phyloP scores from a whole-genome alignment of 2,113 vertebrate genomes.

The Callaeas wilsoni region DNA sequence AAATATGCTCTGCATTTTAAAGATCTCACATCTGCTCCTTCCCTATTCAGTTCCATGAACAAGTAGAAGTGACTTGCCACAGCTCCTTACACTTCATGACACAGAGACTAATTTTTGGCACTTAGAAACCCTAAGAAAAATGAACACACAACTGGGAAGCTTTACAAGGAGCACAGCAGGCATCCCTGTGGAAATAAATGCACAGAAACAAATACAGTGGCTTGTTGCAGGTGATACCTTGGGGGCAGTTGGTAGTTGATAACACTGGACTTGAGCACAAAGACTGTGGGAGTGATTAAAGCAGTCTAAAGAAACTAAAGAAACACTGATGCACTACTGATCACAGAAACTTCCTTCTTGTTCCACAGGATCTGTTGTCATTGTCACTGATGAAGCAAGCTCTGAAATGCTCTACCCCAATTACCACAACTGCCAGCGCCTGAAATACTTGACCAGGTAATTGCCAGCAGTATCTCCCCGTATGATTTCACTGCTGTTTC shows the following conservation, averaged over 20 bases:
- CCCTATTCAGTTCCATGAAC: neutral
- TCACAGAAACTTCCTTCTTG: neutral
- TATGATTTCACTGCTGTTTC: neutral
- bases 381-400: slow-evolving; percentile 80
- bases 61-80: neutral
- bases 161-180: neutral
- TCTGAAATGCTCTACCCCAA: slow-evolving; percentile 95
- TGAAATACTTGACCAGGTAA: slow-evolving; percentile 79
- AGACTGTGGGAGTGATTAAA: neutral
- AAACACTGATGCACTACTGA: neutral
- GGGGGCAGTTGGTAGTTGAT: neutral
- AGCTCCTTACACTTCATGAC: neutral
- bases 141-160: neutral
- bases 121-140: neutral
- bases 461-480: neutral
- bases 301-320: neutral
- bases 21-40: neutral
- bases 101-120: neutral
- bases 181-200: neutral
- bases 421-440: slow-evolving; percentile 77
- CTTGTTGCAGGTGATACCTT: neutral
- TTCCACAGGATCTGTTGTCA: slow-evolving; percentile 75
- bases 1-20: neutral
- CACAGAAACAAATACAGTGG: neutral
- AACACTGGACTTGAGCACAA: neutral